phyloP scores from a whole-genome alignment of 1,140 invertebrate genomes.

The Drosophila arizonae region DNA sequence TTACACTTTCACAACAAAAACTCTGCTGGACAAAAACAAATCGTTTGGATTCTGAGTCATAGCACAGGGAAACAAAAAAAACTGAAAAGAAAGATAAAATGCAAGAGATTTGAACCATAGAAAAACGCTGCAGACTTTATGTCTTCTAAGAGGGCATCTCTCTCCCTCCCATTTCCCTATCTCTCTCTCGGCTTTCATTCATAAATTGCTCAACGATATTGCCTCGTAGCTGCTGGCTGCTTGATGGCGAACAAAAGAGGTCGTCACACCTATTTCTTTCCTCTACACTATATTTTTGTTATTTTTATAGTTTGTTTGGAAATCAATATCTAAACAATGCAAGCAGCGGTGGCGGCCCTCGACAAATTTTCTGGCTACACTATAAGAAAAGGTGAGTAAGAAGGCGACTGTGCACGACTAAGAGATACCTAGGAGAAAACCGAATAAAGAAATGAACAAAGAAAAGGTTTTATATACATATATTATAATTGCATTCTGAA shows the following conservation, averaged over 20 bases:
- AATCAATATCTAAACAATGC: constrained; percentile 72
- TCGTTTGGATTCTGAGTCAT: constrained; percentile 61
- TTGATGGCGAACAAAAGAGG: constrained; percentile 53
- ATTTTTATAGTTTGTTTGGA: constrained; percentile 29
- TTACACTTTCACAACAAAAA: constrained; percentile 76
- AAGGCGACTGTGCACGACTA: neutral
- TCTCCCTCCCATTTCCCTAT: neutral
- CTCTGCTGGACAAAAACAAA: constrained; percentile 57
- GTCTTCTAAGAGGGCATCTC: constrained; percentile 47
- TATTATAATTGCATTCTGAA: no score
- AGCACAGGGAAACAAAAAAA: neutral
- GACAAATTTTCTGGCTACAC: constrained; percentile 41
- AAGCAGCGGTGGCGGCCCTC: constrained; percentile 27
- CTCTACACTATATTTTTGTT: constrained; percentile 3
- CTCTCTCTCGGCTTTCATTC: constrained; percentile 52
- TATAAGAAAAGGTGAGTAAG: constrained; percentile 20
- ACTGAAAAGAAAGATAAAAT: neutral
- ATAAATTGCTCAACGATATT: constrained; percentile 71
- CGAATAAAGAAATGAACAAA: no score
- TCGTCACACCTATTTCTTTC: constrained; percentile 65
- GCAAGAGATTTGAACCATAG: constrained; percentile 5
- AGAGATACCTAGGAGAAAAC: neutral
- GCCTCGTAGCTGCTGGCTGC: constrained; percentile 29
- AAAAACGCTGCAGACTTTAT: constrained; percentile 61
- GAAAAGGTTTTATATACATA: no score